phyloP scores from a whole-genome alignment of 2,888 invertebrate genomes.

The Lottia gigantea region DNA sequence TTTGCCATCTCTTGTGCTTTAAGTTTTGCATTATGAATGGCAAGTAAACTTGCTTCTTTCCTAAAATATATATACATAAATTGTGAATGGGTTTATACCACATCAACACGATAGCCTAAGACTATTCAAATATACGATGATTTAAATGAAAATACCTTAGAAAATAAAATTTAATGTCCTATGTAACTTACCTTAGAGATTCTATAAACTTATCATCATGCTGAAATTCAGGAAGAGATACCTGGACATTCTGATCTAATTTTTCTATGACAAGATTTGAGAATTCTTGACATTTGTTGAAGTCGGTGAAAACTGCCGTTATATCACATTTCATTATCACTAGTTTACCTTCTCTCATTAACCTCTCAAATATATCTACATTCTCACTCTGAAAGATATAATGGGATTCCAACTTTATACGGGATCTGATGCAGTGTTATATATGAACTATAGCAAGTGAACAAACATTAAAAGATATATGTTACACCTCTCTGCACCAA shows the following conservation, averaged over 20 bases:
- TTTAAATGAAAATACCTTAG: slow-evolving; percentile 43
- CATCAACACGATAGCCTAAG: neutral
- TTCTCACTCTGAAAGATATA: slow-evolving; percentile 52
- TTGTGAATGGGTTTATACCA: no score
- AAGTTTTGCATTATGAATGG: slow-evolving; percentile 61
- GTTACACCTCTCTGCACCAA: no score
- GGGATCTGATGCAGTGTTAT: no score
- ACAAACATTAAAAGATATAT: no score
- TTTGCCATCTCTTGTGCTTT: slow-evolving; percentile 63
- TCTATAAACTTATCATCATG: slow-evolving; percentile 57
- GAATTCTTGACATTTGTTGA: slow-evolving; percentile 57
- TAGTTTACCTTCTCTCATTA: slow-evolving; percentile 48
- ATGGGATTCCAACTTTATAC: neutral
- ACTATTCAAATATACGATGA: neutral
- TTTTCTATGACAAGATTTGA: slow-evolving; percentile 62
- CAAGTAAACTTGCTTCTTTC: slow-evolving; percentile 58
- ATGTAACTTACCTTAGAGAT: slow-evolving; percentile 55
- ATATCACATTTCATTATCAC: slow-evolving; percentile 55
- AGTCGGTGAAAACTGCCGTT: slow-evolving; percentile 53
- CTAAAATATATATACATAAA: slow-evolving; percentile 46
- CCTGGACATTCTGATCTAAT: slow-evolving; percentile 57
- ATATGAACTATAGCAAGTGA: no score
- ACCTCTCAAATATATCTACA: slow-evolving; percentile 50
- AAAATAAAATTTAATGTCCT: no score
- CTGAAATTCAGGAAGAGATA: slow-evolving; percentile 56